Base-by-base conservation (phyloP, 2,888 invertebrate genomes). In the Melanotus villosus region DNA sequence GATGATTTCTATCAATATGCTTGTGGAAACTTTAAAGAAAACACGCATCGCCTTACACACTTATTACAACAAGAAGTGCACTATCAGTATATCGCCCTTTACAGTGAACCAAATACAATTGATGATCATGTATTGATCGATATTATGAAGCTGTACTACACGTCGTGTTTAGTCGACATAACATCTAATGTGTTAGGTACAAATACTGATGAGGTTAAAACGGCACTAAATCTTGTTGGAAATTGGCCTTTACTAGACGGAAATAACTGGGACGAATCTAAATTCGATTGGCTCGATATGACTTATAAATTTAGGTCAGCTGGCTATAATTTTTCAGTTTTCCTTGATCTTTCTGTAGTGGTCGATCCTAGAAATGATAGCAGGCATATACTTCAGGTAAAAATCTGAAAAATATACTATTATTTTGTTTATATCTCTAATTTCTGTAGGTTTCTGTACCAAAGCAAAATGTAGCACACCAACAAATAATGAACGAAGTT, bases 1-100 rank as follows among this genome's bases (percentile, higher is more conserved):
- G 91, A 93, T 70, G 91, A 93, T 80, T 94, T 94, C 83, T 93
- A 93, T 30, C n/a, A 43, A 12, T 68, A 62, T 38, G 54, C 62
- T 36, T 68, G 67, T 21, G 32, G 34, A 12, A 26, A 26, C 26
- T 7, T 5, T 5, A 26, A 26, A 7, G 7, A 4, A 18, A 26
- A 18, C 32, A 12, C 0, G 21, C n/a, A n/a, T n/a, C n/a, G n/a
- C n/a, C n/a, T n/a, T 21, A 4, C 5, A 3, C n/a, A 60, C 10
- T 1, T 14, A 50, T 6, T 1, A 60, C 41, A 50, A 14, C 52
- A 56, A 9, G 9, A n/a, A 1, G 19, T 12, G 3, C 30, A 43
- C 14, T n/a, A n/a, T 3, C 10, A 9, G 2, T 16, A n/a, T 6
- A 2, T 64, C 0, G 32, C 54, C 12, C 3, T 38, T 5, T 19